Evolutionary conservation across 2,888 invertebrate species (phyloP), one percentile per base, ranked within the genome.

Genomic region (Dicycla oo): DNA sequence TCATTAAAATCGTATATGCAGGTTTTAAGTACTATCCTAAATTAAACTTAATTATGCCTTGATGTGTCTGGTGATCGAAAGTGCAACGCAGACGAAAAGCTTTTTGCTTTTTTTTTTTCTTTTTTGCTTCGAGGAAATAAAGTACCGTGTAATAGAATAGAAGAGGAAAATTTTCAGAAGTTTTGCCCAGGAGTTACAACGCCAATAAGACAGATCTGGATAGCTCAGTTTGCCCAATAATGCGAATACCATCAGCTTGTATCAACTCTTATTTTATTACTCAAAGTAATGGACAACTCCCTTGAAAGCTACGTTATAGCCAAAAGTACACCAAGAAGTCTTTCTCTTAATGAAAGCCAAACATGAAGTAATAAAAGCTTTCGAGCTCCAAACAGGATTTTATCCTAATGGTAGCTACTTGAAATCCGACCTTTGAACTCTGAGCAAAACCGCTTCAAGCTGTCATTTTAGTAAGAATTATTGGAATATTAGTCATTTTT

Each of bases 401-500:
- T 65, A 68, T 53, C 43, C 34, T 34, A 73, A 81, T 73, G 74
- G 62, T 63, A 57, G 68, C 68, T 58, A 56, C 64, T 65, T 74
- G 47, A 51, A 80, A 74, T 53, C 74, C 61, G 53, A 80, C 80
- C 80, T 79, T 60, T 82, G 80, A 80, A 73, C 80, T 73, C 47
- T 26, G 20, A 53, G 73, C 40, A 58, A 43, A 78, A 79, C 64
- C 74, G 62, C 69, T 82, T 49, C 20, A 30, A 79, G 56, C 74
- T 82, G 80, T 74, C 80, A 78, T 82, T 79, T 81, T 67, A 62
- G 34, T 51, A 72, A 72, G 66, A 79, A 82, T 72, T 79, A 79
- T 79, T 30, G 63, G 58, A 40, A 72, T 78, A 81, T 79, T 79
- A 79, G 78, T 81, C 79, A 79, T 70, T 82, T 81, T 79, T 79